Percentiles rank a stretch among this genome's conserved stretches.
Conservation (phyloP, 2,113 vertebrate genomes). For the Sorex fumeus region DNA sequence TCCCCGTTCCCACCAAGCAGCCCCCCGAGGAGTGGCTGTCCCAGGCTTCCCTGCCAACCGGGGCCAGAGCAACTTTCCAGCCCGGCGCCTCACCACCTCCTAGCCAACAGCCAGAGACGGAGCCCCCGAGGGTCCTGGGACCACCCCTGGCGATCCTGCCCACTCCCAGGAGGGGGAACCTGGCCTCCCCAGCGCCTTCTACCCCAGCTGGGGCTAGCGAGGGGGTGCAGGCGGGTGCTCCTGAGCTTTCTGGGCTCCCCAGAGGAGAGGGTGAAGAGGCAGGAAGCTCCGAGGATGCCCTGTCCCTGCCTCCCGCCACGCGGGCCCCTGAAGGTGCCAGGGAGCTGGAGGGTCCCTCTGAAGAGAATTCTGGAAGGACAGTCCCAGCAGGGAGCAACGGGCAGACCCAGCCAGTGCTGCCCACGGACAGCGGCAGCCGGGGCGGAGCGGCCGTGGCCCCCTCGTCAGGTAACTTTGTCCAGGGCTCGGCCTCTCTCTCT, state of each 20-base stretch:
- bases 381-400: slow-evolving; percentile 76
- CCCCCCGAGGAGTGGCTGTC: slow-evolving; percentile 50
- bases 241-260: slow-evolving; percentile 39
- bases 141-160: slow-evolving; percentile 62
- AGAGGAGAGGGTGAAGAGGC: slow-evolving; percentile 78
- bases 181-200: background rate
- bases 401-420: slow-evolving; percentile 76
- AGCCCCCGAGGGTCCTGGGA: slow-evolving; percentile 72
- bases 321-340: slow-evolving; percentile 59
- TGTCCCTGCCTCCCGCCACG: slow-evolving; percentile 58
- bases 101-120: slow-evolving; percentile 81
- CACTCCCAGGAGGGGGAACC: slow-evolving; percentile 47
- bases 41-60: background rate
- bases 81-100: slow-evolving; percentile 30
- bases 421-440: slow-evolving; percentile 81
- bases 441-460: slow-evolving; percentile 81
- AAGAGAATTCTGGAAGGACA: slow-evolving; percentile 81
- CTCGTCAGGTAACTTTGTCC: slow-evolving; percentile 74
- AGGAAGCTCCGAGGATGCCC: slow-evolving; percentile 72
- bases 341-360: slow-evolving; percentile 63
- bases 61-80: background rate
- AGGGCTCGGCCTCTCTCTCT: slow-evolving; percentile 52
- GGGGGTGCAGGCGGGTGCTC: slow-evolving; percentile 44
- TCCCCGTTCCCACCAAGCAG: slow-evolving; percentile 17
- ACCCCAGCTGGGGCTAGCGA: slow-evolving; percentile 56